A percentile compares a stretch with the other conserved stretches of the same genome.
These are phyloP conservation scores for Cyclina sinensis DNA, from an alignment of 1,140 invertebrate genomes.

Conservation along the genomic window DNA sequence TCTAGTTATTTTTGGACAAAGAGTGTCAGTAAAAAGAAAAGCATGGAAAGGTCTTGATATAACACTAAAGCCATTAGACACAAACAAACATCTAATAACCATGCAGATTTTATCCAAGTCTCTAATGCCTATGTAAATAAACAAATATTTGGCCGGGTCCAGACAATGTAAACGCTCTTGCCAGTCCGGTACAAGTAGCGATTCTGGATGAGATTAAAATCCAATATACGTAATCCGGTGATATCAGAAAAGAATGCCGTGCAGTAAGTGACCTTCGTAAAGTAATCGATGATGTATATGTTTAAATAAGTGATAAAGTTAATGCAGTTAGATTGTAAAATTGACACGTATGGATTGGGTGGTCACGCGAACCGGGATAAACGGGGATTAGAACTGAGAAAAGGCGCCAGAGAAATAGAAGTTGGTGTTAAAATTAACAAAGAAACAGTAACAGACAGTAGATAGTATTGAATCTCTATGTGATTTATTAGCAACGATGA, in stretches of 20 bases:
- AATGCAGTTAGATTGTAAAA: conserved; percentile 21
- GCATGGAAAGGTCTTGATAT: not conserved
- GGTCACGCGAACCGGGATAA: conserved; percentile 26
- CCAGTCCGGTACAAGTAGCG: not conserved
- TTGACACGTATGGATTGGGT: conserved; percentile 8
- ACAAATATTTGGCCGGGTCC: conserved; percentile 39
- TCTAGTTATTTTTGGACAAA: conserved; percentile 4
- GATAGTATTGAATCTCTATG: not conserved
- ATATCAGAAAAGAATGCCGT: not conserved
- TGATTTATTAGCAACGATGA: not conserved
- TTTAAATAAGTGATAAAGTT: conserved; percentile 47
- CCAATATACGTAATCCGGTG: conserved; percentile 19
- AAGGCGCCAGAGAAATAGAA: conserved; percentile 4
- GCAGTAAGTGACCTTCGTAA: conserved; percentile 4
- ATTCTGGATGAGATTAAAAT: conserved; percentile 4
- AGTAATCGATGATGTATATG: conserved; percentile 21
- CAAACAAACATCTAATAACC: conserved; percentile 26
- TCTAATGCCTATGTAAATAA: conserved; percentile 58
- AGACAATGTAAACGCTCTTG: conserved; percentile 1
- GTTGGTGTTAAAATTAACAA: not conserved
- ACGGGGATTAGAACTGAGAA: conserved; percentile 4
- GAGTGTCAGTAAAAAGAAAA: conserved; percentile 17
- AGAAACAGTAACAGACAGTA: not conserved
- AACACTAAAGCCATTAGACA: conserved; percentile 31
- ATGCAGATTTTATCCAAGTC: conserved; percentile 31